phyloP scores from a whole-genome alignment of 2,113 vertebrate genomes.

The Otolemur garnettii region DNA sequence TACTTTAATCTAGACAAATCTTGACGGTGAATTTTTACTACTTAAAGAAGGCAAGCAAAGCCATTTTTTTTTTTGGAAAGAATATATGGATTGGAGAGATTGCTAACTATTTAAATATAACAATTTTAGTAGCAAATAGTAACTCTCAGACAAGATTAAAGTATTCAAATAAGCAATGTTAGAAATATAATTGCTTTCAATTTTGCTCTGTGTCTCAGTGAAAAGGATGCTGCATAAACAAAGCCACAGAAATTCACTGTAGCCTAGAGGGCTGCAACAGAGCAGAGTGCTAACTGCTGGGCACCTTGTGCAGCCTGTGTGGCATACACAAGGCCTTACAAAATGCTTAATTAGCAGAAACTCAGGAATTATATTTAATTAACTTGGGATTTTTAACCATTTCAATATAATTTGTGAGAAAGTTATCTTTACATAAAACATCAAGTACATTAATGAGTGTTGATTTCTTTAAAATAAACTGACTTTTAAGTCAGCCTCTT shows the following conservation, averaged over 20 bases:
- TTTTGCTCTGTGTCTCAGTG: neutral
- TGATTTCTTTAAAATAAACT: neutral
- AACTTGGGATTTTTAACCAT: neutral
- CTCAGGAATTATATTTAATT: neutral
- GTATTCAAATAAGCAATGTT: neutral
- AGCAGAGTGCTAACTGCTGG: neutral
- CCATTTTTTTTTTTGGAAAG: neutral
- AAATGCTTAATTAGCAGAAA: neutral
- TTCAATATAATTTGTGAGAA: neutral
- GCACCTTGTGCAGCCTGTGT: neutral
- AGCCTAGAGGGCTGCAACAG: neutral
- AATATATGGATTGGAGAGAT: neutral
- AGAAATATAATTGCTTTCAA: neutral
- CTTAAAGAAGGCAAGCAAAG: neutral
- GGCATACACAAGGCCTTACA: neutral
- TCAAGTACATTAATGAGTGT: neutral
- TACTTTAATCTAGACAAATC: neutral
- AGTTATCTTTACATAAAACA: constrained; percentile 41
- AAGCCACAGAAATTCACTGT: neutral
- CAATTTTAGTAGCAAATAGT: constrained; percentile 2
- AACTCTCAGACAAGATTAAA: neutral
- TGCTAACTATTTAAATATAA: neutral
- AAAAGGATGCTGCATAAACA: neutral
- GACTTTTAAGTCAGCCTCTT: constrained; percentile 26
- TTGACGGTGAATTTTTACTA: neutral